Percentiles rank a stretch among this genome's conserved stretches.
Evolutionary conservation across 2,888 invertebrate genomes (phyloP).

Genomic region (Macrophya annulata): DNA sequence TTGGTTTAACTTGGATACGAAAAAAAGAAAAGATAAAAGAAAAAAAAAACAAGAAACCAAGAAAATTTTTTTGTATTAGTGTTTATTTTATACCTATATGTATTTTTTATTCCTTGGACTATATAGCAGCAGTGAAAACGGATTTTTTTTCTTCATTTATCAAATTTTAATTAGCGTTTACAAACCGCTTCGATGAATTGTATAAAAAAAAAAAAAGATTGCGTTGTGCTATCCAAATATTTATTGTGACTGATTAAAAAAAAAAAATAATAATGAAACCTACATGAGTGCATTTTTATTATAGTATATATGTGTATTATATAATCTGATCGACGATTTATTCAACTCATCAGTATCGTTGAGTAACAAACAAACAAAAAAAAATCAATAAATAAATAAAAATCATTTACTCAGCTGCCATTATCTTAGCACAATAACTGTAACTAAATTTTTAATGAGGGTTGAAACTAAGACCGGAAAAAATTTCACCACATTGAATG

Average conservation of each 20-base stretch:
- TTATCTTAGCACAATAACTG: background rate
- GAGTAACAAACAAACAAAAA: background rate
- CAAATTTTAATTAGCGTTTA: conserved; percentile 30
- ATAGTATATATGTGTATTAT: background rate
- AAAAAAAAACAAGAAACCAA: background rate
- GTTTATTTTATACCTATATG: conserved; percentile 9
- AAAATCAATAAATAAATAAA: too few species aligned
- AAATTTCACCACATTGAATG: too few species aligned
- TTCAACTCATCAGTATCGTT: background rate
- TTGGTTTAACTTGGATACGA: background rate
- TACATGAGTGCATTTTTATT: background rate
- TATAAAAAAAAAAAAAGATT: conserved; percentile 40
- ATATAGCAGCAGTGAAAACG: background rate
- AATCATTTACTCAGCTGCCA: background rate
- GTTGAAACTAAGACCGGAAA: background rate
- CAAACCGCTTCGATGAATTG: conserved; percentile 41
- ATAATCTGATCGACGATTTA: background rate
- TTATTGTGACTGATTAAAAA: conserved; percentile 57
- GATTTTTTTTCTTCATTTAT: background rate
- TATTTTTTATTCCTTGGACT: background rate
- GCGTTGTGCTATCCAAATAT: conserved; percentile 55
- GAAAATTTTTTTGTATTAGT: background rate
- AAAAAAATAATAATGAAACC: conserved; percentile 45
- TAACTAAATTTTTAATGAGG: background rate
- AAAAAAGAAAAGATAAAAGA: background rate